Conservation (phyloP, 2,888 invertebrate species). For the Yponomeuta cagnagella region DNA sequence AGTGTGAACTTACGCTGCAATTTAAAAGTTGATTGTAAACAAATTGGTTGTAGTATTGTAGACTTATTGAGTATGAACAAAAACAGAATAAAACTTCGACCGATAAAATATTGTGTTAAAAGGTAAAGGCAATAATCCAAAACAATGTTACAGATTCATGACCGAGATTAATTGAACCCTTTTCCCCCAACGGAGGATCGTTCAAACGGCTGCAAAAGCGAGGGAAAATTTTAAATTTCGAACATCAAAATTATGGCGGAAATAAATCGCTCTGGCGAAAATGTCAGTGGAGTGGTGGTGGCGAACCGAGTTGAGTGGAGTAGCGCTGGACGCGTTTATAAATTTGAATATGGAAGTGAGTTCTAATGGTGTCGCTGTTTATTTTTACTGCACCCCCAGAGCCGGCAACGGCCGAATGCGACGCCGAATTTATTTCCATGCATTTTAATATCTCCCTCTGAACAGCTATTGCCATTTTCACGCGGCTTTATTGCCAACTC, state of each 20-base stretch:
- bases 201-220: slow-evolving; percentile 27
- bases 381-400: slow-evolving; percentile 76
- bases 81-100: background rate
- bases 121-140: slow-evolving; percentile 5
- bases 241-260: slow-evolving; percentile 59
- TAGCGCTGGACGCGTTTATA: slow-evolving; percentile 59
- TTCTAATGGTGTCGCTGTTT: slow-evolving; percentile 77
- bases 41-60: background rate
- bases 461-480: slow-evolving; percentile 74
- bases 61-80: background rate
- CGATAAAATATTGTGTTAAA: background rate
- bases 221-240: slow-evolving; percentile 60
- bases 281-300: slow-evolving; percentile 4
- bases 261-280: slow-evolving; percentile 15
- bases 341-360: slow-evolving; percentile 78
- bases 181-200: slow-evolving; percentile 3
- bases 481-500: slow-evolving; percentile 69
- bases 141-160: slow-evolving; percentile 4
- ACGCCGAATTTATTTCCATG: slow-evolving; percentile 77
- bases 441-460: slow-evolving; percentile 76
- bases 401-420: slow-evolving; percentile 73
- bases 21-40: background rate
- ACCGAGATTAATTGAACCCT: slow-evolving; percentile 11
- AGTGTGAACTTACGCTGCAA: background rate
- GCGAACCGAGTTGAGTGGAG: slow-evolving; percentile 31